Conservation (phyloP, 2,888 invertebrate species). For the Drosophila aldrichi region DNA sequence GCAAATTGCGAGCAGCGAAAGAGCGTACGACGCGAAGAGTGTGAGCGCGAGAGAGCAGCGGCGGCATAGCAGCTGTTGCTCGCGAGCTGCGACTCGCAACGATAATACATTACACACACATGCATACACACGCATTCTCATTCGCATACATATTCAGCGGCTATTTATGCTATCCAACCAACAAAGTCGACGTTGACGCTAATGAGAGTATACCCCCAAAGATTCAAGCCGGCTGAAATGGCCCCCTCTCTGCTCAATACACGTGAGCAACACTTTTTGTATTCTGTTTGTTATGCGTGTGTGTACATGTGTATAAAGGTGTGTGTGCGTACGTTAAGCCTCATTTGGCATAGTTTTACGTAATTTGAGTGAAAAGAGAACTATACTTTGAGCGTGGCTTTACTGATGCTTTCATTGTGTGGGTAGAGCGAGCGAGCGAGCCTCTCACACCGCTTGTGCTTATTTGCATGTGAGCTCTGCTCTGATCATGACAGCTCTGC, state of each 20-base stretch:
- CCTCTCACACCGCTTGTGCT: constrained; percentile 13
- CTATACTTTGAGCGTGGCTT: constrained; percentile 52
- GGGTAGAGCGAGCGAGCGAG: constrained; percentile 13
- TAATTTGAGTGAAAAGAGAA: constrained; percentile 53
- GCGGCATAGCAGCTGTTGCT: constrained; percentile 64
- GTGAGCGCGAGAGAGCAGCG: constrained; percentile 32
- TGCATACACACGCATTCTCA: background rate
- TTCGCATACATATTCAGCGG: constrained; percentile 62
- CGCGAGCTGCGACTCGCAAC: constrained; percentile 30
- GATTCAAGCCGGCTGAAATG: constrained; percentile 35
- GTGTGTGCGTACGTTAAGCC: constrained; percentile 57
- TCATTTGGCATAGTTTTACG: constrained; percentile 78
- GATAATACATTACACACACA: constrained; percentile 47
- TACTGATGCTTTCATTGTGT: constrained; percentile 29
- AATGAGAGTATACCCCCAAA: constrained; percentile 36
- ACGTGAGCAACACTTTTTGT: constrained; percentile 22
- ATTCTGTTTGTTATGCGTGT: constrained; percentile 41
- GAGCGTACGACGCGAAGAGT: constrained; percentile 28
- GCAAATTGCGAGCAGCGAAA: constrained; percentile 46
- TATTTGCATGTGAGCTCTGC: constrained; percentile 32
- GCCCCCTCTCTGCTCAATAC: constrained; percentile 6
- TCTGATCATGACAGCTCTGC: constrained; percentile 52
- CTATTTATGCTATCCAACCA: constrained; percentile 63
- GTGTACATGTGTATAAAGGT: constrained; percentile 8
- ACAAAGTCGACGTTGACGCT: constrained; percentile 17